Base-by-base conservation (phyloP, 2,888 invertebrate genomes). In the Nemotelus pantherinus region DNA sequence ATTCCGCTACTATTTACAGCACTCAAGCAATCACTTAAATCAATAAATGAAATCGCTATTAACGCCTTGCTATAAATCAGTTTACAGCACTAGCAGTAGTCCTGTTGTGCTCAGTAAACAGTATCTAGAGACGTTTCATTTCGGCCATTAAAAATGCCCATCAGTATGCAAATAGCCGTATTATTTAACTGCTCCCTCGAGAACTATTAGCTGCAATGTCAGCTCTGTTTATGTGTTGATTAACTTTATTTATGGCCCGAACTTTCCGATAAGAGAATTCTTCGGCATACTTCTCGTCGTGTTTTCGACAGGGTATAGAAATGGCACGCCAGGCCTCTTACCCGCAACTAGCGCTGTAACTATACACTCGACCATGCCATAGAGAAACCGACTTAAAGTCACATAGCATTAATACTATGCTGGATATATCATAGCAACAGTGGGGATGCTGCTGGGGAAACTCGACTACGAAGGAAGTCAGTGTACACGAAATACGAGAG, bases 211-310 rank as follows among this genome's bases (percentile, higher is more conserved):
- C 60, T 74, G 74, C 74, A 74, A 39, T 63, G 74, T 74, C 74
- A 74, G 60, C 74, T 48, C 74, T 74, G 74, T 74, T 74, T 74
- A 74, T 74, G 74, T 74, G 74, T 74, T 74, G 74, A 74, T 74
- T 74, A 74, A 74, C 74, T 74, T 74, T 60, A 74, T 74, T 74
- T 74, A 74, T 74, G 41, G 63, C 74, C 74, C 48, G 39, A 60
- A 74, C 60, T 74, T 74, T 74, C 50, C 74, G 74, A 74, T 74
- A 74, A 74, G 74, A 60, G 63, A 55, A 55, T 74, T 63, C 48
- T 63, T 63, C 63, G 48, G 43, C 48, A 50, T 25, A n/a, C 25
- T 44, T 53, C 55, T 55, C 10, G 53, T n/a, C 44, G 5, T 43
- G 45, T 47, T 41, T 41, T 68, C 43, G 74, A n/a, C 25, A 72